These are phyloP conservation scores for Nannospalax galili DNA, from an alignment of 2,113 vertebrate species.

Conservation along the genomic window DNA sequence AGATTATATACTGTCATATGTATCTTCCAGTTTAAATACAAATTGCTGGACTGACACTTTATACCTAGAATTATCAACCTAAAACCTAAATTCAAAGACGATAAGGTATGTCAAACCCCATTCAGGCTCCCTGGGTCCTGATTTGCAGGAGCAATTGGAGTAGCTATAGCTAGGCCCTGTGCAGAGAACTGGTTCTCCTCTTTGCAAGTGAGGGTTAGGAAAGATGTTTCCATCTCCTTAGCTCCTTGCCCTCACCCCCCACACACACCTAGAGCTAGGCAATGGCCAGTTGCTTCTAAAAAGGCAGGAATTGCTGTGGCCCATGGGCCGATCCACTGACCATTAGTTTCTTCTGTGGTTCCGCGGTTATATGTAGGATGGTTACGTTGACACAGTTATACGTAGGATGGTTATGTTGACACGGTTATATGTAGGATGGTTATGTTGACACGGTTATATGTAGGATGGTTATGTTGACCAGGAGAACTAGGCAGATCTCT, in stretches of 20 bases:
- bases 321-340: not conserved
- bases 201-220: not conserved
- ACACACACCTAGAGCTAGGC: too few relatives aligned
- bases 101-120: not conserved
- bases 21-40: not conserved
- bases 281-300: not conserved
- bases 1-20: not conserved
- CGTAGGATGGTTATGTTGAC: too few relatives aligned
- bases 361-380: not conserved
- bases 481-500: slow-evolving; percentile 45
- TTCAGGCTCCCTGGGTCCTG: not conserved
- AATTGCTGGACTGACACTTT: not conserved
- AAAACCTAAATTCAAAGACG: not conserved
- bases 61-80: not conserved
- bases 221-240: not conserved
- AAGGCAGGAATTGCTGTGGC: not conserved
- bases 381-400: not conserved
- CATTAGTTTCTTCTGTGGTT: not conserved
- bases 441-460: too few relatives aligned
- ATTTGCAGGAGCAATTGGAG: not conserved
- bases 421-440: not conserved
- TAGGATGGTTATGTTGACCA: not conserved
- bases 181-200: not conserved
- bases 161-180: not conserved
- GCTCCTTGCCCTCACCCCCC: not conserved